A percentile compares a stretch with the other conserved stretches of the same genome.
Conservation (phyloP, 2,888 invertebrate species). For the Zygothrica quintamaculata region DNA sequence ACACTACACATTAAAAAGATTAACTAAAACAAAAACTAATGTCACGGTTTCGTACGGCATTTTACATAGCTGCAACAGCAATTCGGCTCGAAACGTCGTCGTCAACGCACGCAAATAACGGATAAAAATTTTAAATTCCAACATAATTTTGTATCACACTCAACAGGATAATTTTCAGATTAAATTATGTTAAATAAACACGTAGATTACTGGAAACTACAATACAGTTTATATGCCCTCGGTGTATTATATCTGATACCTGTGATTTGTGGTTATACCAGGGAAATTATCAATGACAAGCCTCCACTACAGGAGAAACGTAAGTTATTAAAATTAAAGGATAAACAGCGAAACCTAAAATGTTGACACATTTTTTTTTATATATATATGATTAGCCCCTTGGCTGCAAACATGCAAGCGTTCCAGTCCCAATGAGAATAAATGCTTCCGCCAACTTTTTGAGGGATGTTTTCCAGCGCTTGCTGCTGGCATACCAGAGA, state of each 20-base stretch:
- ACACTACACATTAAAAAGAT: constrained; percentile 18
- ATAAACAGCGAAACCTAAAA: no score
- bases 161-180: constrained; percentile 55
- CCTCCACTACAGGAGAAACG: constrained; percentile 85
- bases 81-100: constrained; percentile 57
- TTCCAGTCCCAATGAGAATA: constrained; percentile 85
- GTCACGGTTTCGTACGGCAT: constrained; percentile 63
- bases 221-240: constrained; percentile 34
- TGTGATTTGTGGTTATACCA: constrained; percentile 63
- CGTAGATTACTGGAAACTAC: constrained; percentile 50
- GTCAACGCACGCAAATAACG: constrained; percentile 58
- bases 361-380: not conserved
- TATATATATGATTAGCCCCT: constrained; percentile 83
- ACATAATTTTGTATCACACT: constrained; percentile 11
- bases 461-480: constrained; percentile 86
- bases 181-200: not conserved
- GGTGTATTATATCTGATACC: constrained; percentile 33
- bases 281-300: constrained; percentile 82
- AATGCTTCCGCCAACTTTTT: constrained; percentile 86
- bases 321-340: constrained; percentile 74
- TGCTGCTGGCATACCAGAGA: constrained; percentile 87
- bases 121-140: constrained; percentile 21
- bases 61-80: constrained; percentile 49
- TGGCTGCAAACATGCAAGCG: constrained; percentile 86
- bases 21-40: constrained; percentile 32